These are phyloP conservation scores for Harpalus rufipes DNA, from an alignment of 2,888 invertebrate genomes.

Conservation along the genomic window DNA sequence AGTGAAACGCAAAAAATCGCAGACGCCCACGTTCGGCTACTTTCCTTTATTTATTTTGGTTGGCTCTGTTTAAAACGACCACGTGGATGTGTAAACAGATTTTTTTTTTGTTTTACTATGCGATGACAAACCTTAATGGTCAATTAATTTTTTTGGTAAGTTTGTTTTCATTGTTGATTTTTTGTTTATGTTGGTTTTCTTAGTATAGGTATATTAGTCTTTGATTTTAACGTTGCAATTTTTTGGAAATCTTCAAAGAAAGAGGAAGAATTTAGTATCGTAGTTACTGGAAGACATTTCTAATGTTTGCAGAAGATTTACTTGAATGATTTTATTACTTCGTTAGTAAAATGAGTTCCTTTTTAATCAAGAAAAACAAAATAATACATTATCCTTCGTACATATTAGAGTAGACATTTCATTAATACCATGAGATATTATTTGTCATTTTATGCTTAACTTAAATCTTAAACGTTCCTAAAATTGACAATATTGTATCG, in stretches of 20 bases:
- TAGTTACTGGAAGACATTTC: not conserved
- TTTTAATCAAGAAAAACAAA: not conserved
- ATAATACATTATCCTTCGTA: too few species aligned
- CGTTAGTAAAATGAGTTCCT: not conserved
- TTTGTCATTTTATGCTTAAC: too few species aligned
- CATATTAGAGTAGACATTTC: too few species aligned
- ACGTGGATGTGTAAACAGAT: slow-evolving; percentile 44
- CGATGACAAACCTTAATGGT: slow-evolving; percentile 45
- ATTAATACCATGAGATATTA: too few species aligned
- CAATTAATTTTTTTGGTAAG: slow-evolving; percentile 41
- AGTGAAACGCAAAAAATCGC: slow-evolving; percentile 17
- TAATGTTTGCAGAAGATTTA: not conserved
- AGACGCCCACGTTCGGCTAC: slow-evolving; percentile 8
- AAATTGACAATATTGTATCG: too few species aligned
- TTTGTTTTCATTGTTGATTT: slow-evolving; percentile 38
- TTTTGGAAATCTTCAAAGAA: slow-evolving; percentile 2
- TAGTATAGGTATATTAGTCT: slow-evolving; percentile 1
- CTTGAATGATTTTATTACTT: not conserved
- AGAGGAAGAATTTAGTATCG: not conserved
- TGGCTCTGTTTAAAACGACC: slow-evolving; percentile 25
- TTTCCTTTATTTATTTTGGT: slow-evolving; percentile 55
- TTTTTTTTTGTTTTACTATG: slow-evolving; percentile 40
- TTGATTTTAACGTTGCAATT: slow-evolving; percentile 30
- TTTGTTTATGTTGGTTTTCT: slow-evolving; percentile 17
- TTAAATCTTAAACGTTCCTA: too few species aligned